phyloP scores from a whole-genome alignment of 2,113 vertebrate species.

The Colinus virginianus region DNA sequence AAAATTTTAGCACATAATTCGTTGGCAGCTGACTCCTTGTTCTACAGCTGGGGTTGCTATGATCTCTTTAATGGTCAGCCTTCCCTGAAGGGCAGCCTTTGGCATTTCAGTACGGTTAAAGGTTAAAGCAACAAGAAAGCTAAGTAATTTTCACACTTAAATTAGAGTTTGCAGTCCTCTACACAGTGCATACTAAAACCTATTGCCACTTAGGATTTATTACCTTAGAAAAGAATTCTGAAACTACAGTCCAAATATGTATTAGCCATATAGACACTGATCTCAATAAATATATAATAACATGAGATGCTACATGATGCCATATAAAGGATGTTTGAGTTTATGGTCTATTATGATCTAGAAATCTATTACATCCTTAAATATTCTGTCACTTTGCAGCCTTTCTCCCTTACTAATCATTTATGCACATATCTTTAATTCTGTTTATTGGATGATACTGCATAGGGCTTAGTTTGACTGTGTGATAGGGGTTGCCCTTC shows the following conservation, averaged over 20 bases:
- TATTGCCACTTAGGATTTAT: not conserved
- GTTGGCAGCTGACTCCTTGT: not conserved
- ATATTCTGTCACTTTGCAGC: not conserved
- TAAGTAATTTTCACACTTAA: not conserved
- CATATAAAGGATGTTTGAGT: not conserved
- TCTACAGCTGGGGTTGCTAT: not conserved
- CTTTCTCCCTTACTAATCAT: not conserved
- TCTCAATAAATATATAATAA: not conserved
- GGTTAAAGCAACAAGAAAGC: not conserved
- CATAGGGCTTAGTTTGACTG: accelerated
- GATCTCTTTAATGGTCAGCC: not conserved
- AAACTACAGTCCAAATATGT: not conserved
- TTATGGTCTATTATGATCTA: not conserved
- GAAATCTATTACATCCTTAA: not conserved
- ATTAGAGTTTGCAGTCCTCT: not conserved
- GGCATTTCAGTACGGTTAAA: not conserved
- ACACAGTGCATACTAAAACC: not conserved
- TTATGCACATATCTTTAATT: not conserved
- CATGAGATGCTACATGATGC: not conserved
- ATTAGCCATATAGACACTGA: not conserved
- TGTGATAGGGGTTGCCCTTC: not conserved
- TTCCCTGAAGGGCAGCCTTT: not conserved
- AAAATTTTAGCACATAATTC: not conserved
- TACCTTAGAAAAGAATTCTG: not conserved
- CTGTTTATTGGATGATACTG: not conserved